These are phyloP conservation scores for Onychomys arenicola DNA, from an alignment of 2,797 vertebrate genomes.

Conservation along the genomic window DNA sequence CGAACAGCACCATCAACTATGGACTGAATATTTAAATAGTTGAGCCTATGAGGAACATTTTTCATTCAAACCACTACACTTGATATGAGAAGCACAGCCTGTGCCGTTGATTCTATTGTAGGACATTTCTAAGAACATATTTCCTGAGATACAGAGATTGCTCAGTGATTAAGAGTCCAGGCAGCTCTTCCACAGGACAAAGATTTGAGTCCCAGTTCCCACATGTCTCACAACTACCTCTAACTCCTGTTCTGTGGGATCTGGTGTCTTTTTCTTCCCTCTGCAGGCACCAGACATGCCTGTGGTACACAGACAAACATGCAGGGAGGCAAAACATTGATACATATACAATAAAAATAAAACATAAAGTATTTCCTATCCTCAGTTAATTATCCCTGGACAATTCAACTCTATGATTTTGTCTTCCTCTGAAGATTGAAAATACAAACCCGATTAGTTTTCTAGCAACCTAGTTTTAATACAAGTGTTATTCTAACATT, in stretches of 20 bases:
- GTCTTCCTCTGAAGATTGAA: not conserved
- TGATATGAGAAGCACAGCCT: not conserved
- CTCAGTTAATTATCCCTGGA: not conserved
- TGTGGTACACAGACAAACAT: not conserved
- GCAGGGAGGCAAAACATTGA: not conserved
- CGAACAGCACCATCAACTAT: not conserved
- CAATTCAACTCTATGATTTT: not conserved
- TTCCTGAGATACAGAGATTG: not conserved
- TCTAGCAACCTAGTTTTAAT: not conserved
- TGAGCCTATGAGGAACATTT: not conserved
- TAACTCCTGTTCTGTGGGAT: not conserved
- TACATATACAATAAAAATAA: not conserved
- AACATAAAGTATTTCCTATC: not conserved
- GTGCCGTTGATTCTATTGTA: not conserved
- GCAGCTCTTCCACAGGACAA: not conserved
- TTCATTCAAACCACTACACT: not conserved
- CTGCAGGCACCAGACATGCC: not conserved
- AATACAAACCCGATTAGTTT: not conserved
- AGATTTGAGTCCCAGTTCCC: not conserved
- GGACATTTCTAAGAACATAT: not conserved
- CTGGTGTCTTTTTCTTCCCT: not conserved
- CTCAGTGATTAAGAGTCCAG: not conserved
- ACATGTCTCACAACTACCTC: not conserved
- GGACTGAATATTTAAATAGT: not conserved
- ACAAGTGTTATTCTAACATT: not conserved